These are phyloP conservation scores for Nematostella vectensis DNA, from an alignment of 92 coral and sea anemone species.

Conservation along the genomic window DNA sequence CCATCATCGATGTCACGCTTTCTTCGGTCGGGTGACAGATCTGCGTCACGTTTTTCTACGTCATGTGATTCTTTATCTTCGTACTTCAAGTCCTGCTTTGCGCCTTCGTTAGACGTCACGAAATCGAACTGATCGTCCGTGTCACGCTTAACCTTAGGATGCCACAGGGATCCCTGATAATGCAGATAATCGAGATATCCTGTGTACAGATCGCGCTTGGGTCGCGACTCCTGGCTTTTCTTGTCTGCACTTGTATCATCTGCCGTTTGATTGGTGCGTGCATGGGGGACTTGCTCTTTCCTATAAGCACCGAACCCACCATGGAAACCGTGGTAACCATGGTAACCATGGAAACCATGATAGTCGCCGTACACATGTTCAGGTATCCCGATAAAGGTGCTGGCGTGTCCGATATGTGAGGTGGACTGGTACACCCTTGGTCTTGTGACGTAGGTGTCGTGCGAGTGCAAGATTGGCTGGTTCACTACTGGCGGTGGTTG, in stretches of 20 bases:
- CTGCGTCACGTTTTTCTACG: constrained; percentile 43
- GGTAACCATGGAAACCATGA: constrained; percentile 6
- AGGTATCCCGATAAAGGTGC: constrained; percentile 75
- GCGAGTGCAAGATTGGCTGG: constrained; percentile 93
- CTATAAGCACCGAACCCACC: constrained; percentile 47
- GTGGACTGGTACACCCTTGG: constrained; percentile 70
- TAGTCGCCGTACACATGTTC: constrained; percentile 47
- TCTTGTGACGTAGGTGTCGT: constrained; percentile 83
- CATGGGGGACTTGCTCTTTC: constrained; percentile 60
- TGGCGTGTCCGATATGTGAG: constrained; percentile 57
- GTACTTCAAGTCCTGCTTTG: constrained; percentile 51
- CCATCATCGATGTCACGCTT: neutral
- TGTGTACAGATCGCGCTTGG: constrained; percentile 53
- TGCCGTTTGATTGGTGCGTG: constrained; percentile 6
- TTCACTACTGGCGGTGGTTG: constrained; percentile 96
- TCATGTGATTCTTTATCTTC: constrained; percentile 8
- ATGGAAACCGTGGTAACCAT: constrained; percentile 6
- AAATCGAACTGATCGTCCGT: constrained; percentile 28
- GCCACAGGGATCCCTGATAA: constrained; percentile 48
- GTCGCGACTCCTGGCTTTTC: constrained; percentile 14
- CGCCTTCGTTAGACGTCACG: constrained; percentile 52
- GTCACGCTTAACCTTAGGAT: constrained; percentile 38
- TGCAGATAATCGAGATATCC: constrained; percentile 36
- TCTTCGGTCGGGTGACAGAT: neutral
- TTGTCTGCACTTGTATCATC: constrained; percentile 13